These are phyloP conservation scores for Musca domestica DNA, from an alignment of 1,140 invertebrate genomes.

Conservation along the genomic window DNA sequence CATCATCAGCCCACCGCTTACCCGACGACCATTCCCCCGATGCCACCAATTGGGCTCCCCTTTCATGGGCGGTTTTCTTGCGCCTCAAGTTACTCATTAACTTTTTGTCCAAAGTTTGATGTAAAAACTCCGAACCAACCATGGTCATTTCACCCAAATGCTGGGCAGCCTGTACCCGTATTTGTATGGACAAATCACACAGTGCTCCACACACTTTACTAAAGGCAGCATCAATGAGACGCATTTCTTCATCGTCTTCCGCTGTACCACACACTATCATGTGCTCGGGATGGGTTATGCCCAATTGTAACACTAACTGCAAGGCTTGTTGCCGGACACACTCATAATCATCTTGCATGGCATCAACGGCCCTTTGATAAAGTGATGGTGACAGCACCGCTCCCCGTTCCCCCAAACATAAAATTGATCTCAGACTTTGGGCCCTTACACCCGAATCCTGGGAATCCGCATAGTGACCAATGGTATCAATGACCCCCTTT, in stretches of 20 bases:
- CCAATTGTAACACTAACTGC: conserved; percentile 81
- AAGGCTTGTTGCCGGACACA: conserved; percentile 84
- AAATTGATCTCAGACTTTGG: conserved; percentile 81
- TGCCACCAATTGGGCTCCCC: conserved; percentile 74
- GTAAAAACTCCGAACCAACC: conserved; percentile 85
- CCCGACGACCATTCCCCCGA: conserved; percentile 89
- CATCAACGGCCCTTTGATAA: conserved; percentile 78
- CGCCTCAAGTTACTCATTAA: conserved; percentile 94
- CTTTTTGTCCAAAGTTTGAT: conserved; percentile 97
- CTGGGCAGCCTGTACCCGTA: conserved; percentile 73
- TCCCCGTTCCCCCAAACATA: conserved; percentile 77
- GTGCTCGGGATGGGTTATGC: conserved; percentile 82
- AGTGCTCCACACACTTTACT: conserved; percentile 90
- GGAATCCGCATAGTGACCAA: conserved; percentile 78
- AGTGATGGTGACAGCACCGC: conserved; percentile 73
- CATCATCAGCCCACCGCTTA: conserved; percentile 87
- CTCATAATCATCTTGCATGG: conserved; percentile 92
- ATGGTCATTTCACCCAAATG: conserved; percentile 81
- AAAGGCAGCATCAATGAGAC: conserved; percentile 95
- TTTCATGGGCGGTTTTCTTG: conserved; percentile 79
- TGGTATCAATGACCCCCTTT: conserved; percentile 62
- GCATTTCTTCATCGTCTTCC: conserved; percentile 73
- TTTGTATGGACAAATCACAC: conserved; percentile 87
- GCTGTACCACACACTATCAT: conserved; percentile 60
- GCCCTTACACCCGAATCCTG: conserved; percentile 88